Base-by-base conservation (phyloP, 2,113 vertebrate species). In the Corydoras sp. region DNA sequence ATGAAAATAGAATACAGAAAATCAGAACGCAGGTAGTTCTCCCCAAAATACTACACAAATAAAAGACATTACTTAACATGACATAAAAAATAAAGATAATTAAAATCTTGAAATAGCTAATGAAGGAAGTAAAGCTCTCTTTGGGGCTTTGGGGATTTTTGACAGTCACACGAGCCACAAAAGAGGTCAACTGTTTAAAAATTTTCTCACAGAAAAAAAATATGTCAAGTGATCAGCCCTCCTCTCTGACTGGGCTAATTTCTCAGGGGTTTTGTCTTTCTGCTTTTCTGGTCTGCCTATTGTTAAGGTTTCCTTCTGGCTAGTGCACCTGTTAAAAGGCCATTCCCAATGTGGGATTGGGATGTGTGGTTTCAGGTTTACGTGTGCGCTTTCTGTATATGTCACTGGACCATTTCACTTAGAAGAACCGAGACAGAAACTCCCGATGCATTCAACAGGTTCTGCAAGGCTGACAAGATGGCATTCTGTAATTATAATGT, bases 221-320 rank as follows among this genome's bases (percentile, higher is more conserved):
- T 24, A 70, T 80, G 43, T 74, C 69, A 71, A 76, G 77, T 83
- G 74, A 80, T 79, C 69, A 69, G 51, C 70, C 69, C 79, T 50
- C 73, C 79, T 64, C 86, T 79, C 63, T 50, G 49, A 58, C 62
- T 18, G 56, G 7, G 43, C 49, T 58, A 59, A 53, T 77, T 88
- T 90, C 88, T 84, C 87, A 88, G 85, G 85, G 84, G 83, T 88
- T 83, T 89, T 87, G 11, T 3, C 80, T 89, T 89, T 88, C 86
- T 86, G 77, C 71, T 78, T 76, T 81, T 54, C 71, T 72, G 84
- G 75, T 72, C 68, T 76, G 65, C 76, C 61, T 73, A 87, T 88
- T 89, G 86, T 89, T 80, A 24, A 10, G 0, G 15, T 71, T 83
- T 85, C 76, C 75, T 82, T 72, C 60, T 48, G 6, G 71, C 75